Evolutionary conservation across 2,888 invertebrate genomes (phyloP), one percentile per base, ranked within the genome.

Genomic region (Lydus trimaculatus): DNA sequence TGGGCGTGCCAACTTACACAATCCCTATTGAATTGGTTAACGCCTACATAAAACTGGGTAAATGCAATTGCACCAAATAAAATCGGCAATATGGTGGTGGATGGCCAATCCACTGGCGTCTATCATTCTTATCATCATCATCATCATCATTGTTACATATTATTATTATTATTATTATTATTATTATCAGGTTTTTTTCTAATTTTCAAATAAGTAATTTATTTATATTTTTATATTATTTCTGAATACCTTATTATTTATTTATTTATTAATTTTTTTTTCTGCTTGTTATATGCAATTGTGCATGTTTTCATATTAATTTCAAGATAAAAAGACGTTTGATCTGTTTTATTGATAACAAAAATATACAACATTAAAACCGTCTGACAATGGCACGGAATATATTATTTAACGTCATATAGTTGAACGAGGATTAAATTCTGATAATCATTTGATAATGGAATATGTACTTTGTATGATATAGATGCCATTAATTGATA

Each of bases 1-100:
- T 56, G 69, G 78, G 78, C 77, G 77, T 76, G 74, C 60, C 71
- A 59, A 66, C 23, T 36, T 25, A 67, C 70, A 56, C 56, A 72
- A 73, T 72, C 67, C 61, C 68, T 62, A 64, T 65, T 58, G 62
- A 56, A 56, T 64, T 62, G 36, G 74, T 64, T 58, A 65, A 70
- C 75, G 74, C 78, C 76, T 68, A 66, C 73, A 63, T 66, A 59
- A 63, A 68, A 69, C 72, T 64, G 61, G 59, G 43, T 56, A 56
- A 65, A 31, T 63, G 72, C 73, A 76, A 72, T 75, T 75, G 73
- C 69, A 71, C 64, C 63, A 63, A 56, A 56, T 56, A 25, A 13
- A 56, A 23, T 23, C 15, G n/a, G 11, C 28, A 28, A n/a, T 28
- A 5, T 28, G 28, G 28, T 56, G 56, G 56, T 56, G 28, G 56